Evolutionary conservation across 2,888 invertebrate species (phyloP).

Genomic region (Caenorhabditis plicata): DNA sequence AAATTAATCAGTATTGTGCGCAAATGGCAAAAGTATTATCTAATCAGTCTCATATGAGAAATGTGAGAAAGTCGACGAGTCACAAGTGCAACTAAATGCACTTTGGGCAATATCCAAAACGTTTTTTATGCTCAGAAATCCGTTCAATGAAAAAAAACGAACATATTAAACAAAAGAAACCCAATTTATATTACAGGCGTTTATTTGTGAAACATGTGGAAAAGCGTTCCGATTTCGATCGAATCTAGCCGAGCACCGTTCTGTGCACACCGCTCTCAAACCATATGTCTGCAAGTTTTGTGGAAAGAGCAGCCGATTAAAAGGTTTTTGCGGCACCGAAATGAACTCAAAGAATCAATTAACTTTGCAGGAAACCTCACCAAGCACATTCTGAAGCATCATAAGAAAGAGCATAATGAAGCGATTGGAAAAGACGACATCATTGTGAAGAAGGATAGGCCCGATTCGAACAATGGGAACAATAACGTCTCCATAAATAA

Average conservation of each 20-base stretch:
- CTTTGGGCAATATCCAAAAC: too few relatives aligned
- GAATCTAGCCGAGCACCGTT: slow-evolving; percentile 65
- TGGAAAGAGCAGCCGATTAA: slow-evolving; percentile 64
- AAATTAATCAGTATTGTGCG: too few relatives aligned
- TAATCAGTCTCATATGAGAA: too few relatives aligned
- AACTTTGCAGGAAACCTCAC: slow-evolving; percentile 63
- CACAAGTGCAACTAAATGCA: too few relatives aligned
- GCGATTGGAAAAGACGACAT: slow-evolving; percentile 65
- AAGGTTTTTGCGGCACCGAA: slow-evolving; percentile 47
- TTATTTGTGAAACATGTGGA: slow-evolving; percentile 66
- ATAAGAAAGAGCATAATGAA: slow-evolving; percentile 63
- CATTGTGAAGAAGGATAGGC: slow-evolving; percentile 61
- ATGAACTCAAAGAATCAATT: not conserved
- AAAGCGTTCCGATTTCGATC: slow-evolving; percentile 66
- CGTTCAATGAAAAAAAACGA: not conserved
- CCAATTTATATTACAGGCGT: slow-evolving; percentile 43
- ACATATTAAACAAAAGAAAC: not conserved
- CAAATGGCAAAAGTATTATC: too few relatives aligned
- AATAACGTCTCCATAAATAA: slow-evolving; percentile 15
- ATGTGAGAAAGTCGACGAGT: too few relatives aligned
- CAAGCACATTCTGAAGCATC: slow-evolving; percentile 66
- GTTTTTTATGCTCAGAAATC: too few relatives aligned
- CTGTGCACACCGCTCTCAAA: slow-evolving; percentile 65
- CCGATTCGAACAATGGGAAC: slow-evolving; percentile 3
- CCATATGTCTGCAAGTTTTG: slow-evolving; percentile 66